Conservation (phyloP, 1,140 invertebrate species). For the Littorina saxatilis region DNA sequence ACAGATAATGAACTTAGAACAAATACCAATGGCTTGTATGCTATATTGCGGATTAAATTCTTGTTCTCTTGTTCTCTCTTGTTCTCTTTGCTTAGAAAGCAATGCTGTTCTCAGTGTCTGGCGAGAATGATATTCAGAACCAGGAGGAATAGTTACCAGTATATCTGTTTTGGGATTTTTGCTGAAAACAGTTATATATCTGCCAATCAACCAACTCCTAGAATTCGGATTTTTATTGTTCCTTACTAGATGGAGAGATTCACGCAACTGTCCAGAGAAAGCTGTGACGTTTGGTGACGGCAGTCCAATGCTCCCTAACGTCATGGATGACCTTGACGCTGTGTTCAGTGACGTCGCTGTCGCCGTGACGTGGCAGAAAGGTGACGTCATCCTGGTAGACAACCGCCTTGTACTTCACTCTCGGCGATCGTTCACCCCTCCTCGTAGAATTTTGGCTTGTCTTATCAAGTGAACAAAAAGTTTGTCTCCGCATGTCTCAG, state of each 20-base stretch:
- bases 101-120: too few species aligned
- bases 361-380: slow-evolving; percentile 59
- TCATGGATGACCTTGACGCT: slow-evolving; percentile 54
- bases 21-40: too few species aligned
- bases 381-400: slow-evolving; percentile 66
- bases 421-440: slow-evolving; percentile 59
- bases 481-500: background rate
- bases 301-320: slow-evolving; percentile 47
- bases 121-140: too few species aligned
- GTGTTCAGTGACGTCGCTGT: slow-evolving; percentile 59
- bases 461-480: slow-evolving; percentile 53
- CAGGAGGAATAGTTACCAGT: too few species aligned
- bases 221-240: too few species aligned
- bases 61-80: too few species aligned
- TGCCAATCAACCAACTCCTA: too few species aligned
- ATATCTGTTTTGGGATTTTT: too few species aligned
- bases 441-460: slow-evolving; percentile 64
- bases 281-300: slow-evolving; percentile 62
- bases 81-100: too few species aligned
- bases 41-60: too few species aligned
- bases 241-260: slow-evolving; percentile 61
- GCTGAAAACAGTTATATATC: too few species aligned
- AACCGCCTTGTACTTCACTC: slow-evolving; percentile 66
- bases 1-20: too few species aligned
- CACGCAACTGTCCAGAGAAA: slow-evolving; percentile 58